A percentile compares a stretch with the other conserved stretches of the same genome.
Conservation (phyloP, 2,797 vertebrate genomes). For the Potorous gilbertii region DNA sequence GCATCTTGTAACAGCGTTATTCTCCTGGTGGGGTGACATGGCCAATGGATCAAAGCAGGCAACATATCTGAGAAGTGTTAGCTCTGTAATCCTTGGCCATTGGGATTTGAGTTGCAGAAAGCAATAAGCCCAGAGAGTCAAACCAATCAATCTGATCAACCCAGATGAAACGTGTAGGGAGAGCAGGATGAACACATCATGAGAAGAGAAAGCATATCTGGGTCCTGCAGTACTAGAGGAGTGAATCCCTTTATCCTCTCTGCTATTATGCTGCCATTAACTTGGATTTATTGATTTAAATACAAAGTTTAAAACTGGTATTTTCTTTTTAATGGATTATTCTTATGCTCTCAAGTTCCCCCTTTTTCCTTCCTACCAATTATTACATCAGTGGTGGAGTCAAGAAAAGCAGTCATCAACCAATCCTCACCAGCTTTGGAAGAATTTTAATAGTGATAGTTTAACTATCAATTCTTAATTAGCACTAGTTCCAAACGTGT, state of each 20-base stretch:
- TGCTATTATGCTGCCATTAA: conserved; percentile 8
- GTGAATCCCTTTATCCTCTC: neutral
- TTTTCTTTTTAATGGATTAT: neutral
- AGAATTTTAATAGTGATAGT: conserved; percentile 20
- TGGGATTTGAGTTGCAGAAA: neutral
- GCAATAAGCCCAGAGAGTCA: neutral
- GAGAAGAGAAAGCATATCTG: neutral
- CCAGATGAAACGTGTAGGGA: neutral
- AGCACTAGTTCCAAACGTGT: conserved; percentile 39
- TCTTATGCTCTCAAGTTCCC: neutral
- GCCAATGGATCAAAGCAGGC: neutral
- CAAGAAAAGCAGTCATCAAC: conserved; percentile 31
- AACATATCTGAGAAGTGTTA: neutral
- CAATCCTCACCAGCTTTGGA: conserved; percentile 18
- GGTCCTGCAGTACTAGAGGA: neutral
- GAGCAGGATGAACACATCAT: neutral
- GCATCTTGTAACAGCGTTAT: neutral
- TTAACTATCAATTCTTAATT: conserved; percentile 11
- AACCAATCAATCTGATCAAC: neutral
- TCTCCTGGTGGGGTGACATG: neutral
- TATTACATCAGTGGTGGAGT: conserved; percentile 23
- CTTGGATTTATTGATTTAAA: neutral
- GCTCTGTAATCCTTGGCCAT: neutral
- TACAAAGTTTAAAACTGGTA: conserved; percentile 41
- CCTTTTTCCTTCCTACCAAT: conserved; percentile 10